Evolutionary conservation across 1,140 invertebrate species (phyloP).

Genomic region (Pararge aegeria): DNA sequence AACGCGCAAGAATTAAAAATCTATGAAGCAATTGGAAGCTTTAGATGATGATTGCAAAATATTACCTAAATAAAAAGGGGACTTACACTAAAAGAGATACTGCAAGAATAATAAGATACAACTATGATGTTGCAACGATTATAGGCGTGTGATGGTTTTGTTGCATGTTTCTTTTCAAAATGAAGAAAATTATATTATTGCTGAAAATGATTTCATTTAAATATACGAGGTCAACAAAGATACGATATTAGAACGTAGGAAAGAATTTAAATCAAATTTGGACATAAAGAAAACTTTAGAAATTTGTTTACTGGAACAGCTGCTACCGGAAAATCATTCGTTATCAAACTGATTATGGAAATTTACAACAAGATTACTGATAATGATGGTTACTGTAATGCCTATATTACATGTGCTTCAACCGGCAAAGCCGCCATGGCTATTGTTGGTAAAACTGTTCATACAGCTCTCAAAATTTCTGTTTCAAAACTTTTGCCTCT

Average conservation of each 20-base stretch:
- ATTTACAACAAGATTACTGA: too few relatives aligned
- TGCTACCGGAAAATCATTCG: too few relatives aligned
- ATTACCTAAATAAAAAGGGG: slow-evolving; percentile 18
- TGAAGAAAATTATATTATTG: slow-evolving; percentile 26
- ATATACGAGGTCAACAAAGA: slow-evolving; percentile 27
- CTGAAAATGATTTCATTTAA: slow-evolving; percentile 14
- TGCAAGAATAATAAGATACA: slow-evolving; percentile 43
- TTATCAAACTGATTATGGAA: too few relatives aligned
- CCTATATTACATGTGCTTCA: too few relatives aligned
- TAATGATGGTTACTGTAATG: too few relatives aligned
- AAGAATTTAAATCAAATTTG: slow-evolving; percentile 40
- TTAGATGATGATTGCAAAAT: slow-evolving; percentile 23
- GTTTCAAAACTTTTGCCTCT: too few relatives aligned
- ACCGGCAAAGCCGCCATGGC: too few relatives aligned
- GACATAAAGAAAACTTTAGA: slow-evolving; percentile 33
- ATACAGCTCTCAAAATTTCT: too few relatives aligned
- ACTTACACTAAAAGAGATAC: slow-evolving; percentile 23
- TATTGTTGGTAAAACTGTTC: too few relatives aligned
- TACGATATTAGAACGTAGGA: slow-evolving; percentile 24
- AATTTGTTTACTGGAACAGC: slow-evolving; percentile 17
- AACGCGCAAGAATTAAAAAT: slow-evolving; percentile 26
- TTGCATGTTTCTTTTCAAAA: slow-evolving; percentile 29
- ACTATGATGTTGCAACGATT: slow-evolving; percentile 52
- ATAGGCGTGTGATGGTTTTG: slow-evolving; percentile 44
- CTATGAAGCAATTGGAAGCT: slow-evolving; percentile 17